Evolutionary conservation across 37 sponge, comb jelly and placozoan species (phyloP).

Genomic region (Hormiphora californensis): DNA sequence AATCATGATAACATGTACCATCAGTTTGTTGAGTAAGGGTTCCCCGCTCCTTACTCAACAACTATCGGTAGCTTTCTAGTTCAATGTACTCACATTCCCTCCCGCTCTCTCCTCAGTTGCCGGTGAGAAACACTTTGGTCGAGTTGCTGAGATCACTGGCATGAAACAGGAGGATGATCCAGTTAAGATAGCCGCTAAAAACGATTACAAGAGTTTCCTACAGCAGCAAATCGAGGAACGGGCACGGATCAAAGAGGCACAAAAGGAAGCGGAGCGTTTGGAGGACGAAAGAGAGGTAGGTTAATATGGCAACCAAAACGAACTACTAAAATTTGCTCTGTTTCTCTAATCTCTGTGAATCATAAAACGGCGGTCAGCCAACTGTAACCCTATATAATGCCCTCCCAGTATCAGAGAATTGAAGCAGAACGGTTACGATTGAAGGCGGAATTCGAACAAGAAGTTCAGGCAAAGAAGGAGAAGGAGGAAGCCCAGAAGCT

Average conservation of each 20-base stretch:
- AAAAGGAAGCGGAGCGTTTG: slow-evolving; percentile 30
- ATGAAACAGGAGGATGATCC: slow-evolving; percentile 29
- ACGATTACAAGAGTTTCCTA: slow-evolving; percentile 40
- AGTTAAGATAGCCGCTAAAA: slow-evolving; percentile 21
- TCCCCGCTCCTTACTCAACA: too few species aligned
- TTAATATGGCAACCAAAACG: too few species aligned
- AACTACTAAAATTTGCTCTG: too few species aligned
- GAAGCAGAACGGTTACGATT: neutral
- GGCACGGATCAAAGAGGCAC: neutral
- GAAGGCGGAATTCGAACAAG: slow-evolving; percentile 1
- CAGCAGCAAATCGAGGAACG: slow-evolving; percentile 49
- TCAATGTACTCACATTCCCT: too few species aligned
- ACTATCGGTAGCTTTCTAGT: too few species aligned
- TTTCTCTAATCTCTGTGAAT: too few species aligned
- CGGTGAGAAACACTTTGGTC: neutral
- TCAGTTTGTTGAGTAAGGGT: too few species aligned
- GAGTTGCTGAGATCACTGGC: slow-evolving; percentile 37
- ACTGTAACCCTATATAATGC: neutral
- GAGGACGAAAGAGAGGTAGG: slow-evolving; percentile 46
- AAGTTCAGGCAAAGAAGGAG: neutral
- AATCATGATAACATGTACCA: too few species aligned
- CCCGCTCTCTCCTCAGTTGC: neutral
- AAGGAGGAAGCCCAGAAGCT: slow-evolving; percentile 6
- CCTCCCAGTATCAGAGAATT: neutral
- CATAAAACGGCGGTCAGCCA: neutral